A percentile compares a stretch with the other conserved stretches of the same genome.
Evolutionary conservation across 1,140 invertebrate species (phyloP).

Genomic region (Trachelipus rathkii): DNA sequence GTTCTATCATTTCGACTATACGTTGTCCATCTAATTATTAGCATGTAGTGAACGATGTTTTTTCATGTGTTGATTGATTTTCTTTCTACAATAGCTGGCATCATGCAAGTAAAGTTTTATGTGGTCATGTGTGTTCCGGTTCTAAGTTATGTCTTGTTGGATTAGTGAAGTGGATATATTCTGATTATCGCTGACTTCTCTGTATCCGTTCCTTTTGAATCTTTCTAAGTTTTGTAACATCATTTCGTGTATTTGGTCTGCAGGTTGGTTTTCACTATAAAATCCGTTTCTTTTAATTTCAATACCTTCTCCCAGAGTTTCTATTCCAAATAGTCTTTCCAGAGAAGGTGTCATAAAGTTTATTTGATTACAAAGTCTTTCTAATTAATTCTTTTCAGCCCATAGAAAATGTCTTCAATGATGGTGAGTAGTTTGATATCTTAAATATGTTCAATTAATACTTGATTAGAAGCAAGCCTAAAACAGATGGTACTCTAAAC

Average conservation of each 20-base stretch:
- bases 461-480: too few relatives aligned
- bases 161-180: not conserved
- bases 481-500: too few relatives aligned
- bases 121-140: not conserved
- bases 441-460: too few relatives aligned
- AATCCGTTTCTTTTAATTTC: not conserved
- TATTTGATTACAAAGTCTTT: too few relatives aligned
- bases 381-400: too few relatives aligned
- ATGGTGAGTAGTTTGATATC: too few relatives aligned
- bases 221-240: not conserved
- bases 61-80: not conserved
- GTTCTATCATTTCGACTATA: constrained; percentile 17
- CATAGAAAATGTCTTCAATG: too few relatives aligned
- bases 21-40: not conserved
- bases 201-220: not conserved
- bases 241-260: not conserved
- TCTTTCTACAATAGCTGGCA: not conserved
- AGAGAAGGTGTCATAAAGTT: not conserved
- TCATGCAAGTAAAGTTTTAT: not conserved
- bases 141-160: not conserved
- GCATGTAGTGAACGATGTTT: not conserved
- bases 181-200: not conserved
- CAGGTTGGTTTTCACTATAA: not conserved
- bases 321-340: not conserved
- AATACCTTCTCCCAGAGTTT: not conserved